Percentiles rank a stretch among this genome's conserved stretches.
Conservation (phyloP, 1,140 invertebrate species). For the Atopsyche davidsoni region DNA sequence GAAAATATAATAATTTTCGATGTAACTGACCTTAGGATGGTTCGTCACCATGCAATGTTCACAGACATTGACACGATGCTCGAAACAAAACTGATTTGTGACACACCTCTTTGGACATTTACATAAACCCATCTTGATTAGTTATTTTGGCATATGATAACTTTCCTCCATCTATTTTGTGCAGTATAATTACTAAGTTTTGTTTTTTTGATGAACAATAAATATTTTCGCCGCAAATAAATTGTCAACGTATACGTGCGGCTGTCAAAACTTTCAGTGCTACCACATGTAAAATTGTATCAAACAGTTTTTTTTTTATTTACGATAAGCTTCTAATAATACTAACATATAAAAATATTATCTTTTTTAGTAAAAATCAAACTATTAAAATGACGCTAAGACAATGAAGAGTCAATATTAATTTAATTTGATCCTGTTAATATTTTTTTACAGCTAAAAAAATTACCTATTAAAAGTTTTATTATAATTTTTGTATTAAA, state of each 20-base stretch:
- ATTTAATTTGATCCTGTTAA: too few relatives aligned
- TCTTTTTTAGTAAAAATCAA: too few relatives aligned
- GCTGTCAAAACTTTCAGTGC: conserved; percentile 29
- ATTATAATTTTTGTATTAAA: too few relatives aligned
- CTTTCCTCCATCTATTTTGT: conserved; percentile 9
- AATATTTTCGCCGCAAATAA: conserved; percentile 5
- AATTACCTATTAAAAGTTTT: too few relatives aligned
- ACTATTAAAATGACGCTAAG: too few relatives aligned
- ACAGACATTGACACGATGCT: conserved; percentile 97
- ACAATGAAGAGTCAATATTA: too few relatives aligned
- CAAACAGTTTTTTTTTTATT: too few relatives aligned
- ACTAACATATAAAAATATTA: too few relatives aligned
- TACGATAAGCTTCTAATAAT: too few relatives aligned
- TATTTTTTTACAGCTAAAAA: too few relatives aligned
- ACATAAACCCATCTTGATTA: conserved; percentile 81
- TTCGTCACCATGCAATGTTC: conserved; percentile 95
- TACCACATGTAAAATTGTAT: too few relatives aligned
- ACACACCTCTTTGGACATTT: conserved; percentile 96
- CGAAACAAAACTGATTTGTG: conserved; percentile 97
- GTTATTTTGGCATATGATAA: conserved; percentile 1
- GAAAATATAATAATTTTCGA: neutral
- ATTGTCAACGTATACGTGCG: conserved; percentile 28
- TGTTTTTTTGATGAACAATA: conserved; percentile 6
- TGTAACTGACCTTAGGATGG: conserved; percentile 83
- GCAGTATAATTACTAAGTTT: conserved; percentile 2